phyloP scores from a whole-genome alignment of 2,113 vertebrate species.

The Vulpes lagopus region DNA sequence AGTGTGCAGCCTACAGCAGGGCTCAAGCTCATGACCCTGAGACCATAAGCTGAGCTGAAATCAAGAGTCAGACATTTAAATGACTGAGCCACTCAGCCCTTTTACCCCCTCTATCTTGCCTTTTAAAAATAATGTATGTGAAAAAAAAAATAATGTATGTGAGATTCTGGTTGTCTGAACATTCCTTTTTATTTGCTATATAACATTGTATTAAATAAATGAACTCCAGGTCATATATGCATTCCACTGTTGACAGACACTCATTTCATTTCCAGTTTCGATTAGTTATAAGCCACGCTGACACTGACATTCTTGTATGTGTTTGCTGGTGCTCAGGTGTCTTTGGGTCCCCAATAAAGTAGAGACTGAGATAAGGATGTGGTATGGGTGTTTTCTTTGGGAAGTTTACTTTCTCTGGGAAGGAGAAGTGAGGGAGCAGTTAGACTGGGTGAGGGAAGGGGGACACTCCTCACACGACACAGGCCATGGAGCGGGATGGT shows the following conservation, averaged over 20 bases:
- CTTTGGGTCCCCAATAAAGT: neutral
- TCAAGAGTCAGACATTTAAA: neutral
- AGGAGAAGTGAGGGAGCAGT: too few species aligned
- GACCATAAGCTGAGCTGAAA: neutral
- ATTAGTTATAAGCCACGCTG: neutral
- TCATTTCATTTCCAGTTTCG: neutral
- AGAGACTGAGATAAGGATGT: neutral
- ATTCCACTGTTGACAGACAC: too few species aligned
- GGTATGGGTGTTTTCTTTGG: neutral
- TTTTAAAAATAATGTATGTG: neutral
- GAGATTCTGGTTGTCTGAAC: neutral
- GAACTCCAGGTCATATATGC: neutral
- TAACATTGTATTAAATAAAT: neutral
- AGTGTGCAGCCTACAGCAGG: neutral
- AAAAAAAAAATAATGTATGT: neutral
- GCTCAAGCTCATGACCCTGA: neutral
- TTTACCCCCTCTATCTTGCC: neutral
- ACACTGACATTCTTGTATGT: neutral
- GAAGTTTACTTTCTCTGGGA: neutral
- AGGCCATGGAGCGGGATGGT: rapidly evolving
- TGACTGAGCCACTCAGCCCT: neutral
- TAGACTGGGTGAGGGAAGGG: too few species aligned
- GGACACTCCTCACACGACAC: rapidly evolving
- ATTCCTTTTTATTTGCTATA: neutral
- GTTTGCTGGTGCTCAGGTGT: neutral